Conservation (phyloP, 2,888 invertebrate species). For the Malachius bipustulatus region DNA sequence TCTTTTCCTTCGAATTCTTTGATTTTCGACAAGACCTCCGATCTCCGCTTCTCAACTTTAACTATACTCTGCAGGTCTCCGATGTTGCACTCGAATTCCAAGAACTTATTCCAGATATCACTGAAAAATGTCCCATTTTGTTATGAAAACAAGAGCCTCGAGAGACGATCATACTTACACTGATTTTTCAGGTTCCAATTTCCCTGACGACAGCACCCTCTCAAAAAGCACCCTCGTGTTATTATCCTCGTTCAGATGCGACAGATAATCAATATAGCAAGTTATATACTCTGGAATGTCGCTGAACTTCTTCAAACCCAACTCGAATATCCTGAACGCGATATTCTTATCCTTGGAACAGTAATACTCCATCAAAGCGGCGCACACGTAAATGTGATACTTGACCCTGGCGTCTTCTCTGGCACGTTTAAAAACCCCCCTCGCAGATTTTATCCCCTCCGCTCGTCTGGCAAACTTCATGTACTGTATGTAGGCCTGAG, state of each 20-base stretch:
- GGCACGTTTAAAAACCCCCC: constrained; percentile 89
- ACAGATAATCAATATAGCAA: constrained; percentile 92
- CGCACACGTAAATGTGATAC: constrained; percentile 92
- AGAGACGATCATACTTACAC: constrained; percentile 46
- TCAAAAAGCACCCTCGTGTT: constrained; percentile 99
- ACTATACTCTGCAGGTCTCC: constrained; percentile 95
- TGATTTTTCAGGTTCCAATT: constrained; percentile 80
- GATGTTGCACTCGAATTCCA: constrained; percentile 97
- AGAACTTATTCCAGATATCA: constrained; percentile 96
- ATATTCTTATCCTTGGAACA: constrained; percentile 97
- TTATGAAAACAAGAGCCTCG: constrained; percentile 41
- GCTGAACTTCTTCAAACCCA: constrained; percentile 93
- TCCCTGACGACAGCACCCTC: constrained; percentile 85
- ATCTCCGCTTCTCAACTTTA: constrained; percentile 90
- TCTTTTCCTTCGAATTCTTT: constrained; percentile 96
- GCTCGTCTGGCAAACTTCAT: constrained; percentile 98
- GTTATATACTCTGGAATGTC: constrained; percentile 91
- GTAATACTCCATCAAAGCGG: constrained; percentile 98
- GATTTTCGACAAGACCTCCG: constrained; percentile 84
- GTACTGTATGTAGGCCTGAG: constrained; percentile 88
- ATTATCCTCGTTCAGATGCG: constrained; percentile 98
- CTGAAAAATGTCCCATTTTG: constrained; percentile 42
- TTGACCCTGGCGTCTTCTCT: constrained; percentile 76
- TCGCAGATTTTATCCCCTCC: constrained; percentile 94
- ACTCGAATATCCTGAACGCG: constrained; percentile 91